Evolutionary conservation across 2,888 invertebrate species (phyloP).

Genomic region (Vesta saturnalis): DNA sequence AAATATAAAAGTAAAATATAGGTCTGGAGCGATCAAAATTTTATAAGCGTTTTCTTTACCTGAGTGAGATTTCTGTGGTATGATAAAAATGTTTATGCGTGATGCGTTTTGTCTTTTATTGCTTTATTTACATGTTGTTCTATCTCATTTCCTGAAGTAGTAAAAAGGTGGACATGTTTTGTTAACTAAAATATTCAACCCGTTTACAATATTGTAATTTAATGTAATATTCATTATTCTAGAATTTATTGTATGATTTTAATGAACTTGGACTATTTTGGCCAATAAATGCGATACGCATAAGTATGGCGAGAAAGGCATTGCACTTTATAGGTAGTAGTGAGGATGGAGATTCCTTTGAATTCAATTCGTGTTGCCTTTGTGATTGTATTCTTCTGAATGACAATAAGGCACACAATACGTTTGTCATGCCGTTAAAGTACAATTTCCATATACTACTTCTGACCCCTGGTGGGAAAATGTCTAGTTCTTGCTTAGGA

Average conservation of each 20-base stretch:
- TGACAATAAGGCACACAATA: constrained; percentile 46
- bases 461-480: constrained; percentile 42
- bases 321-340: constrained; percentile 27
- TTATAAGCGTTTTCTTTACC: constrained; percentile 53
- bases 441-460: constrained; percentile 44
- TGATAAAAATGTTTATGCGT: constrained; percentile 57
- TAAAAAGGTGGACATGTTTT: constrained; percentile 55
- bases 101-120: constrained; percentile 57
- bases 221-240: not conserved
- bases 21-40: constrained; percentile 50
- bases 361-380: constrained; percentile 43
- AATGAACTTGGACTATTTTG: not conserved
- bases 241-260: not conserved
- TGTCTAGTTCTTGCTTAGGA: not conserved
- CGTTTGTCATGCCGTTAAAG: constrained; percentile 45
- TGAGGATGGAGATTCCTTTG: constrained; percentile 36
- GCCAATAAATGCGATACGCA: not conserved
- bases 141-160: constrained; percentile 57
- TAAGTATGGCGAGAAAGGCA: constrained; percentile 20
- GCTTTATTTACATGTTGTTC: constrained; percentile 56
- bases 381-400: constrained; percentile 45
- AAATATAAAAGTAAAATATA: constrained; percentile 35
- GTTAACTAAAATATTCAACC: constrained; percentile 47
- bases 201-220: constrained; percentile 15
- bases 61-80: constrained; percentile 53